These are phyloP conservation scores for Galaxias olidus DNA, from an alignment of 2,797 vertebrate genomes.

Conservation along the genomic window DNA sequence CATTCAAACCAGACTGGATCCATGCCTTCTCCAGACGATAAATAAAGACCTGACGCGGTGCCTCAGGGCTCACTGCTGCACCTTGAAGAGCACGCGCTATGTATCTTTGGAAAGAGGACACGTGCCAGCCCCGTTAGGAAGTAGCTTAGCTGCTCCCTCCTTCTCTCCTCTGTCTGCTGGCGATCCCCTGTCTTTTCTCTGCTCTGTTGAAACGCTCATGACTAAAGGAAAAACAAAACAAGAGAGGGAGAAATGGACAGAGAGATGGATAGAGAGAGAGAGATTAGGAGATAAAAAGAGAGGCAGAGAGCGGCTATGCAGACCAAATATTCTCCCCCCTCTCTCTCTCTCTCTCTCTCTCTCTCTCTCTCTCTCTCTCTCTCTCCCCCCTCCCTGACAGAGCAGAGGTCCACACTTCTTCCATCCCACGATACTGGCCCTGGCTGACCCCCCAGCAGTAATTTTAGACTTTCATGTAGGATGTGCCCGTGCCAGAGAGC, in stretches of 20 bases:
- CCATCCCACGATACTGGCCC: conserved; percentile 61
- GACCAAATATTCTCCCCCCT: conserved; percentile 21
- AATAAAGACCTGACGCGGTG: too few relatives aligned
- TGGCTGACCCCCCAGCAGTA: conserved; percentile 74
- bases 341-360: conserved; percentile 44
- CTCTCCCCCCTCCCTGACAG: conserved; percentile 63
- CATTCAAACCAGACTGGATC: too few relatives aligned
- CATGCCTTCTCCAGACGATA: too few relatives aligned
- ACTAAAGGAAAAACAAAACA: neutral
- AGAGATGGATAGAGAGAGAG: neutral
- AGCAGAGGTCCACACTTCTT: conserved; percentile 56
- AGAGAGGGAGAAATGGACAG: neutral
- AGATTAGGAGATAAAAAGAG: neutral
- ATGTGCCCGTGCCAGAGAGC: conserved; percentile 63
- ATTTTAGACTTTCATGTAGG: conserved; percentile 76
- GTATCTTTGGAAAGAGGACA: too few relatives aligned
- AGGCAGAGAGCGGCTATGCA: neutral
- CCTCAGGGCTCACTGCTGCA: too few relatives aligned
- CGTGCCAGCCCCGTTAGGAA: too few relatives aligned
- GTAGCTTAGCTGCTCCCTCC: too few relatives aligned
- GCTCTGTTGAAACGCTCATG: neutral
- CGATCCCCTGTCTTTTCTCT: neutral
- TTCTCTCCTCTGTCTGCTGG: too few relatives aligned
- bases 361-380: conserved; percentile 65
- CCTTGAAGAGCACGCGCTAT: too few relatives aligned